A percentile compares a stretch with the other conserved stretches of the same genome.
Conservation (phyloP, 2,113 vertebrate genomes). For the Varanus salvator region DNA sequence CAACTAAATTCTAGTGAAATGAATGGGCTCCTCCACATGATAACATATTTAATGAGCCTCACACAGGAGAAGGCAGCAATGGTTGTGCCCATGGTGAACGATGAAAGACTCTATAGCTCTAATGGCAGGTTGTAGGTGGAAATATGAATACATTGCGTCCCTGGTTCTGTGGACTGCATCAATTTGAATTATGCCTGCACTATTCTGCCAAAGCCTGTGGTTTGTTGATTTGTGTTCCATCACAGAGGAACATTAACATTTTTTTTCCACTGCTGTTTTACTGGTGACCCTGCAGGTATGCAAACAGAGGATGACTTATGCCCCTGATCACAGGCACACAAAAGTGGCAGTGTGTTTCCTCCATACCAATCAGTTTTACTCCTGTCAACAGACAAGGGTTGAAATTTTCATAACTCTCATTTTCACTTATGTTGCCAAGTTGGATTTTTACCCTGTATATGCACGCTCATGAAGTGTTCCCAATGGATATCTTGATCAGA, state of each 20-base stretch:
- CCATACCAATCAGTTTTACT: not conserved
- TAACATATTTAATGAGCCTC: not conserved
- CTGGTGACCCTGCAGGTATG: constrained; percentile 49
- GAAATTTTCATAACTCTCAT: constrained; percentile 20
- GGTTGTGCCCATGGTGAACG: not conserved
- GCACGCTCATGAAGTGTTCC: not conserved
- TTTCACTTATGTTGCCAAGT: not conserved
- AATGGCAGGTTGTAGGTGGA: not conserved
- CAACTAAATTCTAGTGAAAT: constrained; percentile 11
- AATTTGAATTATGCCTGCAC: not conserved
- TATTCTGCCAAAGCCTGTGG: constrained; percentile 1
- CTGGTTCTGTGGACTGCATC: not conserved
- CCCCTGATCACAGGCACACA: constrained; percentile 9
- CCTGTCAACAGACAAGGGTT: constrained; percentile 17
- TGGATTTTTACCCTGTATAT: not conserved
- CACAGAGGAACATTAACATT: constrained; percentile 29
- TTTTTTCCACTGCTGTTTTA: constrained; percentile 7
- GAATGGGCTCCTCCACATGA: not conserved
- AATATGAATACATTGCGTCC: not conserved
- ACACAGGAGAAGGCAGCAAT: not conserved
- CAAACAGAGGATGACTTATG: constrained; percentile 55
- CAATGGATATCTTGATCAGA: not conserved
- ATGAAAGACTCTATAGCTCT: not conserved
- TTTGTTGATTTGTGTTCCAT: constrained; percentile 34
- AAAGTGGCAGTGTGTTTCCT: constrained; percentile 22